Percentiles rank a stretch among this genome's conserved stretches.
Conservation (phyloP, 2,113 vertebrate genomes). For the Donacobius atricapilla region DNA sequence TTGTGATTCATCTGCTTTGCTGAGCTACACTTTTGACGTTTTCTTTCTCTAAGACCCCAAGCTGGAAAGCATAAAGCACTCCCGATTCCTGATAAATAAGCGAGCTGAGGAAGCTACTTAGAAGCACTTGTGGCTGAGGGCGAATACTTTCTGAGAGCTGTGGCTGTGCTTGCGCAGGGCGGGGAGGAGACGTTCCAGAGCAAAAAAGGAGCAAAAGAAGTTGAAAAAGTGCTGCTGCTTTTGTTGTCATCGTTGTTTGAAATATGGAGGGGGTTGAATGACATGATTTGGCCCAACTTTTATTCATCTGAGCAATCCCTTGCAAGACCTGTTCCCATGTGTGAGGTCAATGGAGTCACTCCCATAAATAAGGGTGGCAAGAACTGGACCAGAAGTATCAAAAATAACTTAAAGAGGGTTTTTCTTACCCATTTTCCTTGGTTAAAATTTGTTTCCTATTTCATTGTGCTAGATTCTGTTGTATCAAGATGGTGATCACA, state of each 20-base stretch:
- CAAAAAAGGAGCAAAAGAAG: conserved; percentile 64
- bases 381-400: not conserved
- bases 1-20: conserved; percentile 36
- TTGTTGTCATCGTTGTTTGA: not conserved
- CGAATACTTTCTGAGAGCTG: conserved; percentile 38
- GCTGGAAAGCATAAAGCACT: conserved; percentile 71
- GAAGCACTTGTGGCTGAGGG: conserved; percentile 68
- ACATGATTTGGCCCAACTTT: not conserved
- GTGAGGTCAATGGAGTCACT: not conserved
- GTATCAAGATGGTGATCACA: not conserved
- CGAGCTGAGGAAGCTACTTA: conserved; percentile 55
- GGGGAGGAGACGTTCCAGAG: conserved; percentile 30
- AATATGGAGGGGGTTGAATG: not conserved
- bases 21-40: conserved; percentile 34
- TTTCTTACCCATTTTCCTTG: not conserved
- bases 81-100: conserved; percentile 49
- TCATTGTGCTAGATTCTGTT: not conserved
- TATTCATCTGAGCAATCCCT: not conserved
- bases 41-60: conserved; percentile 51
- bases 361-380: not conserved
- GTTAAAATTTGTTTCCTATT: not conserved
- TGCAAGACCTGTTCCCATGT: not conserved
- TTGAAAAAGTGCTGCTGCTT: not conserved
- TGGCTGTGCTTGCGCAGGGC: conserved; percentile 36
- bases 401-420: not conserved